Conservation (phyloP, 2,797 vertebrate species). For the Loris lydekkerianus region DNA sequence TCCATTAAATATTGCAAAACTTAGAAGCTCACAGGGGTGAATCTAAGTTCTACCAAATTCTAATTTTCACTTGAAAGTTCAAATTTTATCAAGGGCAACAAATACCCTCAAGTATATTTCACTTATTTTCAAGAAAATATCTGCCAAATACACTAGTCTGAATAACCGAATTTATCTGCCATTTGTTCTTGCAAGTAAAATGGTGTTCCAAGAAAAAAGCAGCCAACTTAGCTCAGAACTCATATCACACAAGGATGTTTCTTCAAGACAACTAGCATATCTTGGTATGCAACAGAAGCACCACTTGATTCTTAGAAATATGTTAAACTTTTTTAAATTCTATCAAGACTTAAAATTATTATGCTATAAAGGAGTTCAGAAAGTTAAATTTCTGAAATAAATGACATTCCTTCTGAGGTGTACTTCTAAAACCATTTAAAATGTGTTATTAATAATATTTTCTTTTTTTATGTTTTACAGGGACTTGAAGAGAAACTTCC, state of each 20-base stretch:
- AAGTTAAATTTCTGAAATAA: constrained; percentile 54
- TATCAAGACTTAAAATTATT: background rate
- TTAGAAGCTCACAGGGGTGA: background rate
- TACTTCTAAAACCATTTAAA: constrained; percentile 40
- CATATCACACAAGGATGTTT: background rate
- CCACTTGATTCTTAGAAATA: constrained; percentile 3
- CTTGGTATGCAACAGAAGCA: background rate
- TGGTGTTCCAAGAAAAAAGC: background rate
- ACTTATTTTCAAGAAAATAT: background rate
- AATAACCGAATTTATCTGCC: background rate
- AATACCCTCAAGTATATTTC: background rate
- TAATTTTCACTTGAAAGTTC: constrained; percentile 6
- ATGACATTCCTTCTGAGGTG: background rate
- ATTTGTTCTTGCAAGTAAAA: constrained; percentile 10
- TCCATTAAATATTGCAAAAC: background rate
- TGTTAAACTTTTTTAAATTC: constrained; percentile 25
- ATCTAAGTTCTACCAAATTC: background rate
- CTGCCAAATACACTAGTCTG: background rate
- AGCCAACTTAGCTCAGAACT: background rate
- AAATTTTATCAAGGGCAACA: background rate
- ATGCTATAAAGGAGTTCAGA: background rate
- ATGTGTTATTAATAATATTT: background rate
- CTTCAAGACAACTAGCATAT: background rate
- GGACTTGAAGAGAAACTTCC: too few relatives aligned
- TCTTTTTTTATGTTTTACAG: too few relatives aligned